Conservation (phyloP, 2,797 vertebrate species). For the Hipposideros larvatus region DNA sequence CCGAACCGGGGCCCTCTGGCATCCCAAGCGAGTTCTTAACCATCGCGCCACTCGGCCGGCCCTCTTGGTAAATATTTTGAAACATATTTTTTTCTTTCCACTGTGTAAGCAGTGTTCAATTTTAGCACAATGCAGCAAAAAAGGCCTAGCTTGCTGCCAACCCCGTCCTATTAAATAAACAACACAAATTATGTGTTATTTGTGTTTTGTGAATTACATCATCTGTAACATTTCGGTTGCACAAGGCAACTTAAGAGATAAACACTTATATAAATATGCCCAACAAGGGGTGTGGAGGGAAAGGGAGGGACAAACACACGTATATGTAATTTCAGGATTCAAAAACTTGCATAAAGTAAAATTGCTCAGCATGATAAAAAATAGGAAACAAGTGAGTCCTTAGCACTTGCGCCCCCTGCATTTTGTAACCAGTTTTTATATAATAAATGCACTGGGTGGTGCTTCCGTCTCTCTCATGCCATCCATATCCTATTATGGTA, state of each 20-base stretch:
- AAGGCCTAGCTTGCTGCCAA: constrained; percentile 53
- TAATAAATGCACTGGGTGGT: not conserved
- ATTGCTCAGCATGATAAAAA: constrained; percentile 39
- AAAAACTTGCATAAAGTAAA: not conserved
- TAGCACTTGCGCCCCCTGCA: not conserved
- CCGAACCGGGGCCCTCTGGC: too few species aligned
- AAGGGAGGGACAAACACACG: not conserved
- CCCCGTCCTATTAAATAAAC: constrained; percentile 69
- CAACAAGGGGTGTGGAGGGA: not conserved
- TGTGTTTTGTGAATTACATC: constrained; percentile 67
- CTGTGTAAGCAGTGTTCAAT: constrained; percentile 43
- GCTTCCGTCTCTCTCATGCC: not conserved
- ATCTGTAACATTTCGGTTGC: constrained; percentile 72
- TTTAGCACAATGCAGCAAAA: constrained; percentile 34
- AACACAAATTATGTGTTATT: constrained; percentile 64
- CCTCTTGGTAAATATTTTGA: constrained; percentile 56
- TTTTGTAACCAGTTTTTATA: not conserved
- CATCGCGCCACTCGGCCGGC: too few species aligned
- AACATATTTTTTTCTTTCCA: constrained; percentile 39
- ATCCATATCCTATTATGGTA: too few species aligned
- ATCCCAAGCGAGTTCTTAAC: too few species aligned
- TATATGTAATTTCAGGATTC: constrained; percentile 52
- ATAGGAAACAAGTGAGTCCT: not conserved
- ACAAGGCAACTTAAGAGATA: constrained; percentile 54
- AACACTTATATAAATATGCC: constrained; percentile 69